phyloP scores from a whole-genome alignment of 2,113 vertebrate species.

The Sander lucioperca region DNA sequence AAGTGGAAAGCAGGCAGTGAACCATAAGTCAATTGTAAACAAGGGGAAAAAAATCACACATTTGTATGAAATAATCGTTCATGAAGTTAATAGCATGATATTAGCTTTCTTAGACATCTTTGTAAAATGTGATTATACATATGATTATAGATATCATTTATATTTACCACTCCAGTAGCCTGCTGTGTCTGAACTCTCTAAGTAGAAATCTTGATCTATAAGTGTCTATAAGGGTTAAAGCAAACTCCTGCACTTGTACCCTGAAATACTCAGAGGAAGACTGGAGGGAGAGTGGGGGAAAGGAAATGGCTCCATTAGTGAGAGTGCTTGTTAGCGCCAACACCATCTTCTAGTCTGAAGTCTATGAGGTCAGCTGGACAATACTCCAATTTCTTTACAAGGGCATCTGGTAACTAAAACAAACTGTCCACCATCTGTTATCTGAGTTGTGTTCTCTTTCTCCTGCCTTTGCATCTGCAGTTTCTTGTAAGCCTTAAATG shows the following conservation, averaged over 20 bases:
- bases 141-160: not conserved
- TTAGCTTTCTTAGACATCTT: not conserved
- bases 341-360: conserved; percentile 44
- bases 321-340: conserved; percentile 57
- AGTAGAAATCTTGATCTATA: conserved; percentile 30
- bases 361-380: conserved; percentile 45
- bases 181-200: not conserved
- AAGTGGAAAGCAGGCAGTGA: not conserved
- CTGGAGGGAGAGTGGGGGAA: conserved; percentile 18
- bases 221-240: conserved; percentile 42
- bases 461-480: not conserved
- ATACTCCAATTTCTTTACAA: no score
- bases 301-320: conserved; percentile 69
- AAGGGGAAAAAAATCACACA: not conserved
- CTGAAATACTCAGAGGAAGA: conserved; percentile 31
- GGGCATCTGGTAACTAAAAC: conserved; percentile 22
- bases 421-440: not conserved
- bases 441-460: conserved; percentile 1
- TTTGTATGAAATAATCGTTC: not conserved
- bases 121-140: not conserved
- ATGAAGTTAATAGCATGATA: not conserved
- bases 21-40: not conserved
- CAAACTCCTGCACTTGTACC: conserved; percentile 21
- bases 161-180: not conserved
- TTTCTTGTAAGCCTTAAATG: not conserved